Percentiles rank a stretch among this genome's conserved stretches.
Conservation (phyloP, 2,113 vertebrate species). For the Erythrolamprus reginae region DNA sequence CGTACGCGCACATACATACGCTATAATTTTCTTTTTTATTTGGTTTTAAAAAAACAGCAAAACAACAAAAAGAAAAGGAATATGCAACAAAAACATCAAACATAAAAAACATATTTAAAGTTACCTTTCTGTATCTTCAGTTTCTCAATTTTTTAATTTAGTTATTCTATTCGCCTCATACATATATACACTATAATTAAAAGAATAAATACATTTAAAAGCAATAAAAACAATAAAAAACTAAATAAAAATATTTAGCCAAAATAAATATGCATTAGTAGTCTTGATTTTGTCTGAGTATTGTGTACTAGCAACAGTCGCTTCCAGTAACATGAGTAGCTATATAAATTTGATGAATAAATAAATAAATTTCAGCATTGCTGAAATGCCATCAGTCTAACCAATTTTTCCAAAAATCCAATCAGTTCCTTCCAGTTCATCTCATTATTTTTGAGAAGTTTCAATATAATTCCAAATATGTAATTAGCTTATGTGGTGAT, state of each 20-base stretch:
- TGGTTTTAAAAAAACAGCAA: no score
- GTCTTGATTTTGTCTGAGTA: neutral
- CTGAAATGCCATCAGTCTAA: neutral
- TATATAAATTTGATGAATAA: neutral
- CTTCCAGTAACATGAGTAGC: neutral
- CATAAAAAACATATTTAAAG: no score
- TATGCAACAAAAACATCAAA: no score
- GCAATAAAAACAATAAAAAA: neutral
- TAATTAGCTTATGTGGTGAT: neutral
- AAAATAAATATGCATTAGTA: neutral
- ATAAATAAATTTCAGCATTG: neutral
- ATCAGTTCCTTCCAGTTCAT: neutral
- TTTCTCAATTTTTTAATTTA: no score
- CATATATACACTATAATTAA: neutral
- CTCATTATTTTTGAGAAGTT: neutral
- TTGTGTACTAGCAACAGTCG: neutral
- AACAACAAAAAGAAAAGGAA: no score
- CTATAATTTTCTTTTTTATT: no score
- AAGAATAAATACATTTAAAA: neutral
- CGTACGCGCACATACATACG: no score
- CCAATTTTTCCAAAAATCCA: neutral
- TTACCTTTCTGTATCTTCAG: no score
- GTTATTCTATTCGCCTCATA: no score
- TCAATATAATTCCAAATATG: neutral
- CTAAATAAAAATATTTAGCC: neutral